Evolutionary conservation across 2,113 vertebrate species (phyloP).

Genomic region (Ellobius talpinus): DNA sequence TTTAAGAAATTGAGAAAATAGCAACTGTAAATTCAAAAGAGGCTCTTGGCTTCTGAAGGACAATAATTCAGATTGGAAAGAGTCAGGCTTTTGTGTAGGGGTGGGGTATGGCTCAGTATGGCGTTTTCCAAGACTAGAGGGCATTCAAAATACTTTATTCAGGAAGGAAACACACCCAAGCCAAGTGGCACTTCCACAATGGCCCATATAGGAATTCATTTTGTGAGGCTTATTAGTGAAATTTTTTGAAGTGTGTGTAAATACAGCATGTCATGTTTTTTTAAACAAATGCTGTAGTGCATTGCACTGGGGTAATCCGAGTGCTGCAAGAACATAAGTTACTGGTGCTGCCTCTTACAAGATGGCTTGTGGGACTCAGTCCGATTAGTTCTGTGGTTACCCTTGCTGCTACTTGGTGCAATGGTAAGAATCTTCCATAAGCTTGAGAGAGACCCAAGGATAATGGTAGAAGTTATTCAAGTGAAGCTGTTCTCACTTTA

Average conservation of each 20-base stretch:
- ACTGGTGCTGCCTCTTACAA: fast-evolving
- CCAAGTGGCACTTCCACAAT: slow-evolving; percentile 59
- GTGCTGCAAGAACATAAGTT: background rate
- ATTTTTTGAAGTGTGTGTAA: slow-evolving; percentile 65
- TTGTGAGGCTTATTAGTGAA: slow-evolving; percentile 77
- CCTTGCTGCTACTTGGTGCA: background rate
- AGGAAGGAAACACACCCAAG: background rate
- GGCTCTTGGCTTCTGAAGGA: background rate
- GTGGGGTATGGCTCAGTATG: background rate
- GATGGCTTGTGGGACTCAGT: fast-evolving
- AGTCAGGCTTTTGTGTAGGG: background rate
- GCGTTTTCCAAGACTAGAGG: background rate
- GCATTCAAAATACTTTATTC: background rate
- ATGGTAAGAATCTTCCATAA: background rate
- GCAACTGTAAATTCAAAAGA: slow-evolving; percentile 27
- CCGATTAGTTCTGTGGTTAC: background rate
- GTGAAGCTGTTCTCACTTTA: background rate
- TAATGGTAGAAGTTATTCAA: background rate
- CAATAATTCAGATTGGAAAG: background rate
- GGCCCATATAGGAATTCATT: slow-evolving; percentile 56
- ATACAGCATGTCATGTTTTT: slow-evolving; percentile 71
- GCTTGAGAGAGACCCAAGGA: background rate
- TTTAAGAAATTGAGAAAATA: background rate
- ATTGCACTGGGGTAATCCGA: slow-evolving; percentile 25
- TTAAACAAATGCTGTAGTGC: slow-evolving; percentile 70